Evolutionary conservation across 2,888 invertebrate species (phyloP).

Genomic region (Rugalucina vietnamica): DNA sequence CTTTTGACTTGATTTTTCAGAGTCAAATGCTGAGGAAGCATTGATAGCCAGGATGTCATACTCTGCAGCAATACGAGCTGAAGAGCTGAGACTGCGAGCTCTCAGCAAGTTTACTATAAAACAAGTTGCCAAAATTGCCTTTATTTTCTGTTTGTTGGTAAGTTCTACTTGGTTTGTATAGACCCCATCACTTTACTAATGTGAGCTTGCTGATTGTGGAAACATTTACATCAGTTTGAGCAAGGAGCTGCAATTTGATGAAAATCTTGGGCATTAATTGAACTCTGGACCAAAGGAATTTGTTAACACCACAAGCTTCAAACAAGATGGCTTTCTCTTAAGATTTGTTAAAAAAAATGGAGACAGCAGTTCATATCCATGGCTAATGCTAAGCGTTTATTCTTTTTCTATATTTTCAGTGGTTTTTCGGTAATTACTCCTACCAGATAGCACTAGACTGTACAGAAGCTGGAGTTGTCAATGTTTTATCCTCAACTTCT

Average conservation of each 20-base stretch:
- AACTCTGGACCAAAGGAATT: too few species aligned
- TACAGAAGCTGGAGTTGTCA: slow-evolving; percentile 94
- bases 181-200: too few species aligned
- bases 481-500: slow-evolving; percentile 94
- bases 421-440: slow-evolving; percentile 97
- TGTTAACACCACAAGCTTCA: too few species aligned
- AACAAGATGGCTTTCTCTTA: too few species aligned
- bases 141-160: slow-evolving; percentile 94
- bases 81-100: slow-evolving; percentile 90
- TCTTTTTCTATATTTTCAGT: slow-evolving; percentile 88
- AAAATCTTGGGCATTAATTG: too few species aligned
- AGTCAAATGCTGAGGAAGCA: slow-evolving; percentile 94
- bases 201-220: too few species aligned
- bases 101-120: slow-evolving; percentile 91
- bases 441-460: slow-evolving; percentile 94
- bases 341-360: too few species aligned
- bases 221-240: too few species aligned
- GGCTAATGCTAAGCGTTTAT: too few species aligned
- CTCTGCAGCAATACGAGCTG: slow-evolving; percentile 94
- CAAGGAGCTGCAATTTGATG: too few species aligned
- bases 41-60: slow-evolving; percentile 96
- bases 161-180: slow-evolving; percentile 83
- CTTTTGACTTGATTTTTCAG: slow-evolving; percentile 72
- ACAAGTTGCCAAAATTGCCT: slow-evolving; percentile 92
- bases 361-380: too few species aligned